These are phyloP conservation scores for Dryocosmus kuriphilus DNA, from an alignment of 2,888 invertebrate genomes.

Conservation along the genomic window DNA sequence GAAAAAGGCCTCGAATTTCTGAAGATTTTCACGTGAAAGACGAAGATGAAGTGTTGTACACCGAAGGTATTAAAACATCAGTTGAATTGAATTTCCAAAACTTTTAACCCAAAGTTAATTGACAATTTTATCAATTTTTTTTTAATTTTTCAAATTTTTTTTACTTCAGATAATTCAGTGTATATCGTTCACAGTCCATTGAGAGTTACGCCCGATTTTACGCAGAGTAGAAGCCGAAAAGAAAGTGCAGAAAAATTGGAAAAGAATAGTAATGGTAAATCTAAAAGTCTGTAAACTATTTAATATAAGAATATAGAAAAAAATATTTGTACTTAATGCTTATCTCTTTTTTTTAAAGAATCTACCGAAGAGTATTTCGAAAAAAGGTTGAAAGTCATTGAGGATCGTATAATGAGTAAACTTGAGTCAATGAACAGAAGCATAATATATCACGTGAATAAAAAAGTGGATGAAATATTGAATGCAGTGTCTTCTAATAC, in stretches of 20 bases:
- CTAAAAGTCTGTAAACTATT: background rate
- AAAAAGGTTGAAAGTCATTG: conserved; percentile 1
- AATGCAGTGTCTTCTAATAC: background rate
- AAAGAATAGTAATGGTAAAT: conserved; percentile 6
- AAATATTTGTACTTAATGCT: background rate
- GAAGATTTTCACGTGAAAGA: background rate
- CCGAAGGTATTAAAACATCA: conserved; percentile 3
- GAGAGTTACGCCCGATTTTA: conserved; percentile 17
- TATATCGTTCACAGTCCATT: background rate
- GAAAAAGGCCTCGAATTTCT: background rate
- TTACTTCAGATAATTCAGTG: background rate
- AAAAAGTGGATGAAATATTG: conserved; percentile 7
- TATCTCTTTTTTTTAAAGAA: conserved; percentile 6
- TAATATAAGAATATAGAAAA: background rate
- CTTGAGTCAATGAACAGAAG: conserved; percentile 4
- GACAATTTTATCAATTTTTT: background rate
- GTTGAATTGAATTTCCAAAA: background rate
- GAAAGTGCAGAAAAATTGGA: background rate
- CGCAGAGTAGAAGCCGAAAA: background rate
- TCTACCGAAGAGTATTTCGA: conserved; percentile 13
- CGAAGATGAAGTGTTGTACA: background rate
- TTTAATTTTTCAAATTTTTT: background rate
- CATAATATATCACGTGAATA: background rate
- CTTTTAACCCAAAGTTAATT: background rate
- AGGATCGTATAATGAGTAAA: background rate